These are phyloP conservation scores for Phthorimaea operculella DNA, from an alignment of 1,140 invertebrate species.

Conservation along the genomic window DNA sequence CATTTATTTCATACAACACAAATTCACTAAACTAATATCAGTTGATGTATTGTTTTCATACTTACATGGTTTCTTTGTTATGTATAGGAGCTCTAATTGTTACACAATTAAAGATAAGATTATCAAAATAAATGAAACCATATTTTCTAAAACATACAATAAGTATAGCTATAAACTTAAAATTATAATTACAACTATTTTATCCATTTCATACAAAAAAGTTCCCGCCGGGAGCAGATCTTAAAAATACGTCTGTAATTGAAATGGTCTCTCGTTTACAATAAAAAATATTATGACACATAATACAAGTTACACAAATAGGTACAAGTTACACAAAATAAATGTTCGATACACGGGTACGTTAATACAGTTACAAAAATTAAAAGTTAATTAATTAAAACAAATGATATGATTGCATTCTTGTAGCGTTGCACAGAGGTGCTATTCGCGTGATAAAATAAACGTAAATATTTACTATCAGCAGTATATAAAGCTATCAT, in stretches of 20 bases:
- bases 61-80: not conserved
- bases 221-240: constrained; percentile 45
- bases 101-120: not conserved
- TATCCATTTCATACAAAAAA: constrained; percentile 62
- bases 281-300: not conserved
- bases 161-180: constrained; percentile 8
- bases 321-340: constrained; percentile 39
- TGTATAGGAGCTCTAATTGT: not conserved
- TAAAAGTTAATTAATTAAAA: constrained; percentile 61
- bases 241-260: constrained; percentile 21
- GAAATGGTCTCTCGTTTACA: constrained; percentile 27
- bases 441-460: constrained; percentile 34
- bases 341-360: constrained; percentile 33
- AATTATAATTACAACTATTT: constrained; percentile 15
- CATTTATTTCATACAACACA: constrained; percentile 16
- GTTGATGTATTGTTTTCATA: not conserved
- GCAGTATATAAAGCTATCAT: too few relatives aligned
- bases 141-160: not conserved
- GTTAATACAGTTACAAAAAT: constrained; percentile 49
- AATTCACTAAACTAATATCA: constrained; percentile 5
- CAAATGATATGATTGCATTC: constrained; percentile 70
- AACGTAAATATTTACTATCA: constrained; percentile 7
- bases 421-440: constrained; percentile 52
- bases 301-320: constrained; percentile 11
- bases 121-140: not conserved